These are phyloP conservation scores for Pseudomugil tenellus DNA, from an alignment of 2,797 vertebrate species.

Conservation along the genomic window DNA sequence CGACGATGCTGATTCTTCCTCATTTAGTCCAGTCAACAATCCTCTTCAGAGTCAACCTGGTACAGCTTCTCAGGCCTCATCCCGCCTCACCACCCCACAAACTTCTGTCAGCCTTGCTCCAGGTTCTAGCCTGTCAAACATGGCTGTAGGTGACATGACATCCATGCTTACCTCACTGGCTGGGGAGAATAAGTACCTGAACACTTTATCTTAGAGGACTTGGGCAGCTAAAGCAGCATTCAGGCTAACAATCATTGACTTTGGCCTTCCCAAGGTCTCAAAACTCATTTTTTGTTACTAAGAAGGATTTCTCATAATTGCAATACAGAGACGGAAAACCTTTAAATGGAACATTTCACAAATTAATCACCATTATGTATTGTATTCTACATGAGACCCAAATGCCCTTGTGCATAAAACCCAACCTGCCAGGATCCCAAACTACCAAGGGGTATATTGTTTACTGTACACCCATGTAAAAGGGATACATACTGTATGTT, in stretches of 20 bases:
- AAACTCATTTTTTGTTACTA: conserved; percentile 23
- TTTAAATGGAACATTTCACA: conserved; percentile 30
- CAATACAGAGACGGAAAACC: conserved; percentile 13
- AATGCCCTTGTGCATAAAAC: conserved; percentile 22
- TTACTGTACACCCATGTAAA: conserved; percentile 25
- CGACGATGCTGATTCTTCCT: conserved; percentile 88
- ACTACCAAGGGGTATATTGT: conserved; percentile 19
- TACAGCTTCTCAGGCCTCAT: conserved; percentile 84
- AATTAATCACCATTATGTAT: conserved; percentile 19
- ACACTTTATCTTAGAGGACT: conserved; percentile 79
- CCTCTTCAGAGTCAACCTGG: conserved; percentile 69
- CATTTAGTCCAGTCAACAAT: conserved; percentile 81
- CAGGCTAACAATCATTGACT: conserved; percentile 40
- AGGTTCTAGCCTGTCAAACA: conserved; percentile 88
- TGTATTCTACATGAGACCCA: conserved; percentile 23
- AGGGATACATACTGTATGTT: conserved; percentile 25
- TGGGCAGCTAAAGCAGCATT: conserved; percentile 13
- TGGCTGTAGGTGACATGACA: conserved; percentile 97
- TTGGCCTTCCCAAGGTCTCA: conserved; percentile 26
- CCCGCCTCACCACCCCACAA: conserved; percentile 85
- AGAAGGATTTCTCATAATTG: conserved; percentile 29
- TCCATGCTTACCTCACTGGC: conserved; percentile 94
- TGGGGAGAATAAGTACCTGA: conserved; percentile 97
- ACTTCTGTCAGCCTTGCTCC: conserved; percentile 82
- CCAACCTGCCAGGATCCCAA: conserved; percentile 18